Evolutionary conservation across 1,140 invertebrate species (phyloP).

Genomic region (Hermetia illucens): DNA sequence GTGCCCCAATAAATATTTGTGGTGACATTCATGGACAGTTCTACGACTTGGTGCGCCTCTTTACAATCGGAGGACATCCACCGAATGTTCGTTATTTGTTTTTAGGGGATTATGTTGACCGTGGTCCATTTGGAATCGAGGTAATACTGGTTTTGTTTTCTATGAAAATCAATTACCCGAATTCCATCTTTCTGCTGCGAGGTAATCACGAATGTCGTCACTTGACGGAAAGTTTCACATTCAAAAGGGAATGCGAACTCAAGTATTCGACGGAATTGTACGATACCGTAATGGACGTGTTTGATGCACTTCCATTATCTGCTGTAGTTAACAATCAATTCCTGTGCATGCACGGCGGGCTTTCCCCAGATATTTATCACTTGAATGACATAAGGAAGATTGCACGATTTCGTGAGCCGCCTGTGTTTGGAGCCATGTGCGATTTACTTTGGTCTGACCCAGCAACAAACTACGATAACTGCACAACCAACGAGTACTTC

Average conservation of each 20-base stretch:
- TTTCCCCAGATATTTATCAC: conserved; percentile 97
- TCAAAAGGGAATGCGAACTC: conserved; percentile 99
- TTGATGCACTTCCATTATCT: conserved; percentile 95
- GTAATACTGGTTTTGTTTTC: conserved; percentile 99
- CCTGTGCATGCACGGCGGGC: conserved; percentile 95
- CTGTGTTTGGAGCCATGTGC: conserved; percentile 98
- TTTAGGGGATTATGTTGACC: conserved; percentile 99
- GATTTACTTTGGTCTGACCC: conserved; percentile 97
- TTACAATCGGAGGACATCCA: conserved; percentile 97
- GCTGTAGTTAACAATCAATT: conserved; percentile 99
- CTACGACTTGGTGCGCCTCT: conserved; percentile 99
- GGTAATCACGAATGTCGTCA: conserved; percentile 99
- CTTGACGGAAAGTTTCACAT: conserved; percentile 99
- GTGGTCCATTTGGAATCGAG: conserved; percentile 96
- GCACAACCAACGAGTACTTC: conserved; percentile 98
- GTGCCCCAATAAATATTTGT: conserved; percentile 99
- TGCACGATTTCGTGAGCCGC: conserved; percentile 99
- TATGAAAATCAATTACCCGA: conserved; percentile 94
- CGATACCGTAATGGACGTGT: conserved; percentile 99
- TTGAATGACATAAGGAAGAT: conserved; percentile 98
- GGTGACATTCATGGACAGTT: conserved; percentile 99
- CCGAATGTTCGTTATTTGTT: conserved; percentile 98
- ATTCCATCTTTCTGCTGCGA: conserved; percentile 90
- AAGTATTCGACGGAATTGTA: conserved; percentile 99
- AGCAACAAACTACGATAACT: conserved; percentile 96